Evolutionary conservation across 2,888 invertebrate species (phyloP), one percentile per base, ranked within the genome.

Genomic region (Aphrophora alni): DNA sequence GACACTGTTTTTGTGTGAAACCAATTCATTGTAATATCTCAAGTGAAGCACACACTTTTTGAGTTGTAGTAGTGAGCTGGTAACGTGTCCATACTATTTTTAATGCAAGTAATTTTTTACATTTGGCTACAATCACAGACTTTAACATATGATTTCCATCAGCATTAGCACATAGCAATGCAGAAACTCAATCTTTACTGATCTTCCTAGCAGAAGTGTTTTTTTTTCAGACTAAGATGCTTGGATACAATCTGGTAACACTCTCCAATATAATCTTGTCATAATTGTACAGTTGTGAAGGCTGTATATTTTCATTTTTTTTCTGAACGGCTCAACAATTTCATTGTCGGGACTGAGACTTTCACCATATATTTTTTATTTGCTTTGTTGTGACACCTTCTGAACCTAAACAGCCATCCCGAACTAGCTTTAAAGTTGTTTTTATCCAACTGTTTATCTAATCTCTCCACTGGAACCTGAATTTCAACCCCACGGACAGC

Each of bases 341-440:
- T 74, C 70, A 69, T 38, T 3, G 38, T 79, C 38, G 0, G 70
- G 27, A 80, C 75, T 80, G 8, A 80, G 27, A 80, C 44, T 38
- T 44, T 68, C 69, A 10, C 12, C 14, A 10, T 12, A 14, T 44
- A 44, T 44, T 69, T 75, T 78, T 78, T 78, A 73, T 73, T 78
- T 78, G 51, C 71, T 21, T 75, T 75, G 75, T 75, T 75, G 44
- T 75, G 75, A 68, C 51, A 17, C 80, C 75, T 75, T 21, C 70
- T 75, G 33, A 80, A 80, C 75, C 80, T 80, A 38, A 80, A 80
- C 70, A 75, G 44, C 75, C 80, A 75, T 24, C 80, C 80, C 3
- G 69, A 75, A 75, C 75, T 80, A 27, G 68, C 75, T 80, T 80
- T 80, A 75, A 80, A 80, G 44, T 0, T 51, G 28, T 71, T 38